Conservation (phyloP, 2,888 invertebrate species). For the Boloria euphrosyne region DNA sequence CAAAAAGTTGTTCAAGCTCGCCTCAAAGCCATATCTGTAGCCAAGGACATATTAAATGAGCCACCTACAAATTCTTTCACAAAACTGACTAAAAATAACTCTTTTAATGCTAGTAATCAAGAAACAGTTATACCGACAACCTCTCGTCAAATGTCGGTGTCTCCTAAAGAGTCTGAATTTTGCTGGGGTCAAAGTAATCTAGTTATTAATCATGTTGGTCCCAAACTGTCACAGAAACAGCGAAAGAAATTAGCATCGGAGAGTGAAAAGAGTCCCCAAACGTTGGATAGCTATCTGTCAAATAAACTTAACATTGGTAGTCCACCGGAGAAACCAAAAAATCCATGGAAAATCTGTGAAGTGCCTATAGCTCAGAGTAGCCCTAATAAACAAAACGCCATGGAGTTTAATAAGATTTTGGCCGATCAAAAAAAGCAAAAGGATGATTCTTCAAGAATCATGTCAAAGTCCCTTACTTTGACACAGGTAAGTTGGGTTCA, state of each 20-base stretch:
- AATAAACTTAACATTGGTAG: conserved; percentile 56
- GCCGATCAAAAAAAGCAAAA: conserved; percentile 88
- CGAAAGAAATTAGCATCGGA: conserved; percentile 82
- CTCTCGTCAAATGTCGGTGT: conserved; percentile 59
- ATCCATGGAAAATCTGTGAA: conserved; percentile 71
- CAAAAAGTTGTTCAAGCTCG: conserved; percentile 76
- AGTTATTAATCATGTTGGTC: conserved; percentile 69
- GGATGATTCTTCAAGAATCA: conserved; percentile 86
- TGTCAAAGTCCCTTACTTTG: conserved; percentile 86
- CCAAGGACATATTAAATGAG: conserved; percentile 70
- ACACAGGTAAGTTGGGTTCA: conserved; percentile 84
- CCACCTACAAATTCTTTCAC: conserved; percentile 63
- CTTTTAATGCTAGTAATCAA: conserved; percentile 52
- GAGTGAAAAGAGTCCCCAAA: conserved; percentile 54
- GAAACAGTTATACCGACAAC: conserved; percentile 47
- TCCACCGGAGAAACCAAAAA: conserved; percentile 75
- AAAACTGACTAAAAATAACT: conserved; percentile 63
- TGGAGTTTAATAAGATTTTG: conserved; percentile 83
- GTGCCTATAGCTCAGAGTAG: conserved; percentile 60
- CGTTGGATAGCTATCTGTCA: conserved; percentile 56
- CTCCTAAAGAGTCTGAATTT: conserved; percentile 60
- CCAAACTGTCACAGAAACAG: conserved; percentile 85
- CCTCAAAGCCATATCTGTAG: conserved; percentile 67
- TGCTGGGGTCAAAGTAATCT: conserved; percentile 62
- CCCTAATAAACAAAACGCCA: conserved; percentile 62